A percentile compares a stretch with the other conserved stretches of the same genome.
Conservation (phyloP, 92 coral and sea anemone species). For the Epizoanthus stellaris region DNA sequence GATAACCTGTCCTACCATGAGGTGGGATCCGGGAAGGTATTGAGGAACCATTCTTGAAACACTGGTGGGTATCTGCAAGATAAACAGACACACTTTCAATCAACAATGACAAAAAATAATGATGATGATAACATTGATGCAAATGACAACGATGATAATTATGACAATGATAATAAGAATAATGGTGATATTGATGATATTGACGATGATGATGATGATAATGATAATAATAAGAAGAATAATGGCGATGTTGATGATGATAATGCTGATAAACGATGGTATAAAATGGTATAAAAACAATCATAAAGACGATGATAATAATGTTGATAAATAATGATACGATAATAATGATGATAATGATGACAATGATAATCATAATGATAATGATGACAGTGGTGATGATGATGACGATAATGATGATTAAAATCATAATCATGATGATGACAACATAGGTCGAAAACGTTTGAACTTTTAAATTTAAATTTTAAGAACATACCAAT, state of each 20-base stretch:
- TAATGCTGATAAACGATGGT: neutral
- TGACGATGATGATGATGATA: neutral
- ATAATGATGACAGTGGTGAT: neutral
- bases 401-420: neutral
- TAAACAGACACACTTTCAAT: neutral
- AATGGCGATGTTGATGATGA: neutral
- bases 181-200: neutral
- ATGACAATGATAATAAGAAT: neutral
- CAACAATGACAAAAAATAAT: neutral
- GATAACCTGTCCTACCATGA: conserved; percentile 73
- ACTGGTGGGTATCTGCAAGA: conserved; percentile 85
- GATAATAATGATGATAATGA: neutral
- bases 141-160: neutral
- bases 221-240: neutral
- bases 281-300: neutral
- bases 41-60: conserved; percentile 95
- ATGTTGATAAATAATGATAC: neutral
- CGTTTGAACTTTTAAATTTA: too few relatives aligned
- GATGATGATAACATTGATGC: neutral
- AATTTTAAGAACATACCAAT: too few relatives aligned
- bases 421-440: neutral
- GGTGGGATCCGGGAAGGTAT: conserved; percentile 94
- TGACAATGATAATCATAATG: neutral
- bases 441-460: too few relatives aligned
- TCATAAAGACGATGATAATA: neutral